Percentiles rank a stretch among this genome's conserved stretches.
Conservation (phyloP, 2,888 invertebrate genomes). For the Lacanobia wlatinum region DNA sequence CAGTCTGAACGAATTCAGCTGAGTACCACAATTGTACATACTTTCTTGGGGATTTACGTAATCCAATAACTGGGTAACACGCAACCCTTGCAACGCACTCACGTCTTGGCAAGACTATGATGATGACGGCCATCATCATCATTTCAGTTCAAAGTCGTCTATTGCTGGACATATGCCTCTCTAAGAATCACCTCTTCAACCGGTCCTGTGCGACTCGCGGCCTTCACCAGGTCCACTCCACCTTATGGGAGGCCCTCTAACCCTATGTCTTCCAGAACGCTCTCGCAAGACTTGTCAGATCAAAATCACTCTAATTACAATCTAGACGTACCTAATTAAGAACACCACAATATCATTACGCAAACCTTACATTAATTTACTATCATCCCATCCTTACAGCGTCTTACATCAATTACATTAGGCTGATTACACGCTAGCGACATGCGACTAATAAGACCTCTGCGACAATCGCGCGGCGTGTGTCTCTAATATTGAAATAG, state of each 20-base stretch:
- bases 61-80: no score
- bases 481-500: constrained; percentile 83
- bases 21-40: not conserved
- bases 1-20: not conserved
- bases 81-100: no score
- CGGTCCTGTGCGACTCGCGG: no score
- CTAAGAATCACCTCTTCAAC: no score
- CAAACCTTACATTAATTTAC: constrained; percentile 45
- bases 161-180: no score
- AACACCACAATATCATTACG: constrained; percentile 51
- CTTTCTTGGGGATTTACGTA: no score
- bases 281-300: not conserved
- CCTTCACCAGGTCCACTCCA: no score
- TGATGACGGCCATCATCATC: no score
- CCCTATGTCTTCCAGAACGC: no score
- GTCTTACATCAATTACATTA: constrained; percentile 62
- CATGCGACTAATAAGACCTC: constrained; percentile 63
- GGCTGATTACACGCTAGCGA: constrained; percentile 58
- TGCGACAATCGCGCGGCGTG: constrained; percentile 62
- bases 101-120: no score
- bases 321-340: constrained; percentile 30
- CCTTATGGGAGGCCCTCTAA: no score
- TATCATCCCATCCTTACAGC: constrained; percentile 35
- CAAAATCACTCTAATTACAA: constrained; percentile 9
- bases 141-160: no score